A percentile compares a stretch with the other conserved stretches of the same genome.
Conservation (phyloP, 2,113 vertebrate genomes). For the Salminus brasiliensis region DNA sequence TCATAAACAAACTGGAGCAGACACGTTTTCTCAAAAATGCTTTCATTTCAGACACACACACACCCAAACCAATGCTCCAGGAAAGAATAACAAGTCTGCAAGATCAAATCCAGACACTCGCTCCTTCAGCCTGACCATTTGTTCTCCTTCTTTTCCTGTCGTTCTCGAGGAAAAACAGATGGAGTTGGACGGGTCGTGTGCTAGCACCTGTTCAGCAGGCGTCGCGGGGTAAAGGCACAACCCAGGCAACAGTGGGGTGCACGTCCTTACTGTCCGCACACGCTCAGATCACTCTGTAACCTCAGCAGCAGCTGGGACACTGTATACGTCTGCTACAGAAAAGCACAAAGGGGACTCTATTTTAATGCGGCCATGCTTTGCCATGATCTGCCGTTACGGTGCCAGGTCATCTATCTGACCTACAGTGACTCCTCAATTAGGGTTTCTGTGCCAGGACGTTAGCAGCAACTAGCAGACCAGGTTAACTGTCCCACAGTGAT, state of each 20-base stretch:
- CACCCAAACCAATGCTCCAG: not conserved
- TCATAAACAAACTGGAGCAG: not conserved
- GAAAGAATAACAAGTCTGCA: constrained; percentile 15
- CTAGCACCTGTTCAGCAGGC: constrained; percentile 23
- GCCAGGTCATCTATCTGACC: not conserved
- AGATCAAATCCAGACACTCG: constrained; percentile 17
- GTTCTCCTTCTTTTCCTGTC: constrained; percentile 30
- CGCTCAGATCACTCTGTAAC: not conserved
- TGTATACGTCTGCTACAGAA: not conserved
- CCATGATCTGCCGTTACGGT: not conserved
- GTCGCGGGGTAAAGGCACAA: not conserved
- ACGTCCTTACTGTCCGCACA: constrained; percentile 1
- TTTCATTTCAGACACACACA: not conserved
- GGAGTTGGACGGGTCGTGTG: not conserved
- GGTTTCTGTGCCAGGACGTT: not conserved
- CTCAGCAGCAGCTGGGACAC: not conserved
- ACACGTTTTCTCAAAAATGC: not conserved
- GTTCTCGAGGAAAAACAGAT: constrained; percentile 19
- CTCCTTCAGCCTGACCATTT: constrained; percentile 19
- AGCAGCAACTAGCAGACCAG: not conserved
- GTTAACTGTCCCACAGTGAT: not conserved
- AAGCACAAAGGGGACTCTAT: not conserved
- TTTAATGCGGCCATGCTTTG: not conserved
- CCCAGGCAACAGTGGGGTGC: not conserved
- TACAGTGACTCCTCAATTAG: not conserved